Evolutionary conservation across 2,113 vertebrate species (phyloP), one percentile per base, ranked within the genome.

Genomic region (Siphamia tubifer): DNA sequence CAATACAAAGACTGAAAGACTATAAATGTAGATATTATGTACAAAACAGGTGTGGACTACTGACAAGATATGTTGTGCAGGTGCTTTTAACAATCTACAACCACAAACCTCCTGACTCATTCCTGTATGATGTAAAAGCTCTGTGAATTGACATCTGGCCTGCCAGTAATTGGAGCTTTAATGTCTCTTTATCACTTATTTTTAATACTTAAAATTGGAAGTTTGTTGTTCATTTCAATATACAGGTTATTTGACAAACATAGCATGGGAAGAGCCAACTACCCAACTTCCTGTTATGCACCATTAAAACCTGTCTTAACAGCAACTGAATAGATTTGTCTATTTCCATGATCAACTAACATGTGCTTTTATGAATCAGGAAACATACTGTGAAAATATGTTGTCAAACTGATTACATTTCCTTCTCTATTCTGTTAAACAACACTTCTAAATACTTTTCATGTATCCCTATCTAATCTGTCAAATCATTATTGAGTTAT

Each of bases 11-110:
- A 8, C 5, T 25, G 20, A 66, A 39, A 47, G n/a, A 28, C 25
- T 36, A 48, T 12, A 44, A 40, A 13, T 74, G 24, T 19, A 15
- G 19, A 21, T 28, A 32, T 66, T 49, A 32, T 70, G 76, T 40
- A 39, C 15, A 23, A 55, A 68, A 31, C 10, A 48, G 21, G 1
- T 0, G 1, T 17, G 21, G 45, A 51, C 24, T 68, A 32, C 49
- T 13, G 4, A 62, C 61, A 35, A 6, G 40, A 58, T 5, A 7
- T 2, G 2, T 36, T 4, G 15, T 31, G 49, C 38, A 48, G 16
- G 27, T 32, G 48, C 3, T 30, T 42, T 5, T 34, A 11, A 15
- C 0, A 1, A 39, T 19, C 27, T 52, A n/a, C 68, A 25, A 20
- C 13, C 25, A 53, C 36, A 8, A 36, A 7, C 16, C 1, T 45